Conservation (phyloP, 2,888 invertebrate species). For the Unio pictorum region DNA sequence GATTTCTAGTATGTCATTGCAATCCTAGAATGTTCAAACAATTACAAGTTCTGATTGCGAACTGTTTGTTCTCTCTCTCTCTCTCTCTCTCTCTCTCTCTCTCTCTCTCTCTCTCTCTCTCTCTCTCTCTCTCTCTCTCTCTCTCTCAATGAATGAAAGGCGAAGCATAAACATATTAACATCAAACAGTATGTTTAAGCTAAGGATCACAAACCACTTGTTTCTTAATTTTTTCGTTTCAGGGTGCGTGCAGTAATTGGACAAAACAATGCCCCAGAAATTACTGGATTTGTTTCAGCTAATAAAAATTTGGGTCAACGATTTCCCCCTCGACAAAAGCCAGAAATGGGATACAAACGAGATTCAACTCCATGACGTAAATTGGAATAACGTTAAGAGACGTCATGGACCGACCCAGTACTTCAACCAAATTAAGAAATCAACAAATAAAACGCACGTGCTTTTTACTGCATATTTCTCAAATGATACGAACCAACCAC, state of each 20-base stretch:
- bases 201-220: no score
- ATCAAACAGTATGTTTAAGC: no score
- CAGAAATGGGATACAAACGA: conserved; percentile 55
- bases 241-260: background rate
- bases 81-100: no score
- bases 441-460: conserved; percentile 55
- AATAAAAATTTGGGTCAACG: conserved; percentile 48
- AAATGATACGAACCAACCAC: conserved; percentile 67
- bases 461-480: conserved; percentile 68
- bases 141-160: no score
- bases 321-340: conserved; percentile 53
- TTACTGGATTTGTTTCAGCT: conserved; percentile 55
- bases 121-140: no score
- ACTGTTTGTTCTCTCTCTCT: no score
- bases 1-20: no score
- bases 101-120: no score
- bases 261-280: conserved; percentile 45
- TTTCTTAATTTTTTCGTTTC: no score
- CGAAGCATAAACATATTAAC: no score
- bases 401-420: conserved; percentile 66
- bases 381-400: conserved; percentile 67
- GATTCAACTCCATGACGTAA: conserved; percentile 64
- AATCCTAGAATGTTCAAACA: no score
- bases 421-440: conserved; percentile 41
- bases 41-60: no score